These are phyloP conservation scores for Drosophila rubida DNA, from an alignment of 2,888 invertebrate species.

Conservation along the genomic window DNA sequence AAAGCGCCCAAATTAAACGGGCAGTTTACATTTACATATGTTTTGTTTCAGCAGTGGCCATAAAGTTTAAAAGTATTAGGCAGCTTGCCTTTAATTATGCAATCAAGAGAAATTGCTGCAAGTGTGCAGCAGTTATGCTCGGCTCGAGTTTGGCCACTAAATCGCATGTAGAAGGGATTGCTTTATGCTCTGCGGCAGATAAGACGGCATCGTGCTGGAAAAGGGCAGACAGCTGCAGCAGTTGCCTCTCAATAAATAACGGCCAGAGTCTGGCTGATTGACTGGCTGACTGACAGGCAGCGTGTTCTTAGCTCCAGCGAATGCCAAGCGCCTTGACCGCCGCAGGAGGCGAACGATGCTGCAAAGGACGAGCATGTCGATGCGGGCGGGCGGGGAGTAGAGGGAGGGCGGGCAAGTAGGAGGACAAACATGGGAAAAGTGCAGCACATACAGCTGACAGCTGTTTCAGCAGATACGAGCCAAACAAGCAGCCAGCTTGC, in stretches of 20 bases:
- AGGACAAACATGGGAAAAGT: slow-evolving; percentile 33
- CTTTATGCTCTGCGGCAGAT: slow-evolving; percentile 1
- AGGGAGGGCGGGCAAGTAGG: no score
- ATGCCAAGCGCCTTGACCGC: slow-evolving; percentile 46
- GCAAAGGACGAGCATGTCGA: slow-evolving; percentile 3
- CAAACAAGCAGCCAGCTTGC: slow-evolving; percentile 20
- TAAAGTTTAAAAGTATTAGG: no score
- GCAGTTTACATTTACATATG: no score
- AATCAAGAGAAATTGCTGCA: not conserved
- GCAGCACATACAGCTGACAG: slow-evolving; percentile 66
- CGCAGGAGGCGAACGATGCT: slow-evolving; percentile 3
- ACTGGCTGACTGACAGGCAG: slow-evolving; percentile 19
- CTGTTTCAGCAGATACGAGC: slow-evolving; percentile 62
- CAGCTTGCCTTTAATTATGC: not conserved
- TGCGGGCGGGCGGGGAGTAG: not conserved
- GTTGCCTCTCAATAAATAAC: slow-evolving; percentile 41
- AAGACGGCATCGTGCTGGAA: slow-evolving; percentile 6
- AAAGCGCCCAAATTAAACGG: no score
- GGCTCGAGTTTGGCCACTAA: no score
- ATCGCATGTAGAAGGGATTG: not conserved
- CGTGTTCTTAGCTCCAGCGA: slow-evolving; percentile 30
- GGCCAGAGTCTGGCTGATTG: slow-evolving; percentile 32
- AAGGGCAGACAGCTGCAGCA: slow-evolving; percentile 1
- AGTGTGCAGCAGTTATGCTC: no score
- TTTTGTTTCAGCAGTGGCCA: no score